Percentiles rank a stretch among this genome's conserved stretches.
These are phyloP conservation scores for Andrena camellia DNA, from an alignment of 2,888 invertebrate genomes.

Conservation along the genomic window DNA sequence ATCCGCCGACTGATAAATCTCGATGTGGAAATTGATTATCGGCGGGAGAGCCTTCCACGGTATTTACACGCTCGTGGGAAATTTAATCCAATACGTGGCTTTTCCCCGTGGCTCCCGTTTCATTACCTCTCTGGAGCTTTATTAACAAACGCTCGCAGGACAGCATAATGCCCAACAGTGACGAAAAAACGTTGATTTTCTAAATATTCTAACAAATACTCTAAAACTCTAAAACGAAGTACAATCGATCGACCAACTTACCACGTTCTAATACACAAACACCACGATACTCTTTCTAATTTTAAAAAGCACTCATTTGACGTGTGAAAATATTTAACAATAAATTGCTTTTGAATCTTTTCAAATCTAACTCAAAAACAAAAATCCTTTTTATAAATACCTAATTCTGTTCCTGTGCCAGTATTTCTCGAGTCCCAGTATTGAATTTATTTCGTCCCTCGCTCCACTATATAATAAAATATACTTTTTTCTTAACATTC, in stretches of 20 bases:
- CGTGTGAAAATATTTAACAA: too few species aligned
- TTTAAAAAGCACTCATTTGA: too few species aligned
- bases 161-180: not conserved
- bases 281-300: too few species aligned
- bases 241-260: too few species aligned
- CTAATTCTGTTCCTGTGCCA: not conserved
- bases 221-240: too few species aligned
- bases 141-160: not conserved
- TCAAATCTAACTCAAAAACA: too few species aligned
- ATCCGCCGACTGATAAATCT: conserved; percentile 63
- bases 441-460: not conserved
- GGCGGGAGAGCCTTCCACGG: conserved; percentile 38
- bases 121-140: not conserved
- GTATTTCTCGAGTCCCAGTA: not conserved
- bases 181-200: too few species aligned
- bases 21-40: conserved; percentile 66
- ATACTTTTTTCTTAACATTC: conserved; percentile 3
- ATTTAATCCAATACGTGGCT: not conserved
- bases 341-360: too few species aligned
- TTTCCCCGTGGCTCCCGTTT: not conserved
- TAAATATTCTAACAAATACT: too few species aligned
- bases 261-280: too few species aligned
- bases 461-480: not conserved
- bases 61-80: conserved; percentile 8
- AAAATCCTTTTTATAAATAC: too few species aligned